A percentile compares a stretch with the other conserved stretches of the same genome.
Conservation (phyloP, 23 tunicate species). For the Ascidia mentula region DNA sequence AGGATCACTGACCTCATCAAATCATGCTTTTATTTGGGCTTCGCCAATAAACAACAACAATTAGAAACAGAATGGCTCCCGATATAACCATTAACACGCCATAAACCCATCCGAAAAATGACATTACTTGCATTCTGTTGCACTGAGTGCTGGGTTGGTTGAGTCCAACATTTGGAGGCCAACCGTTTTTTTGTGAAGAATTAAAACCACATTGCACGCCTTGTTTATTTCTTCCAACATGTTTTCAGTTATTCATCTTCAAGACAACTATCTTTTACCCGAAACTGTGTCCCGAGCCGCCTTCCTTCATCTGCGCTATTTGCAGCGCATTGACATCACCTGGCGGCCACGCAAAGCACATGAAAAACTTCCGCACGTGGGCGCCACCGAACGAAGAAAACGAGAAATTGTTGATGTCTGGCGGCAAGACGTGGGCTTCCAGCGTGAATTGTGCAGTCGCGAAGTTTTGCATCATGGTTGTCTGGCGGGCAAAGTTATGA, state of each 20-base stretch:
- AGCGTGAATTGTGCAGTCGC: background rate
- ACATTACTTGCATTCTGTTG: too few relatives aligned
- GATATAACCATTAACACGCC: too few relatives aligned
- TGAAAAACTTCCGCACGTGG: background rate
- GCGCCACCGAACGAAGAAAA: background rate
- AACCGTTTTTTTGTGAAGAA: too few relatives aligned
- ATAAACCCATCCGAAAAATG: too few relatives aligned
- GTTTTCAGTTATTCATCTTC: conserved; percentile 24
- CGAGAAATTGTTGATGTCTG: background rate
- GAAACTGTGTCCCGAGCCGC: conserved; percentile 20
- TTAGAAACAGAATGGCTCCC: too few relatives aligned
- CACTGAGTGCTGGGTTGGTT: too few relatives aligned
- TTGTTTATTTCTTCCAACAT: too few relatives aligned
- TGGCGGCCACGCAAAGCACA: conserved; percentile 15
- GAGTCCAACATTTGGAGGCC: too few relatives aligned
- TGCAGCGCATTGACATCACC: conserved; percentile 31
- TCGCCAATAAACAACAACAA: too few relatives aligned
- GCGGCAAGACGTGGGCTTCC: background rate
- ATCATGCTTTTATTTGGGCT: too few relatives aligned
- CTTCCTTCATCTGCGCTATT: conserved; percentile 8
- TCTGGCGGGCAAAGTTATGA: background rate
- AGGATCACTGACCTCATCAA: too few relatives aligned
- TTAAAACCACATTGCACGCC: too few relatives aligned
- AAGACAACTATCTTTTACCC: conserved; percentile 27
- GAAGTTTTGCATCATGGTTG: background rate